Evolutionary conservation across 2,113 vertebrate genomes (phyloP).

Genomic region (Perca flavescens): DNA sequence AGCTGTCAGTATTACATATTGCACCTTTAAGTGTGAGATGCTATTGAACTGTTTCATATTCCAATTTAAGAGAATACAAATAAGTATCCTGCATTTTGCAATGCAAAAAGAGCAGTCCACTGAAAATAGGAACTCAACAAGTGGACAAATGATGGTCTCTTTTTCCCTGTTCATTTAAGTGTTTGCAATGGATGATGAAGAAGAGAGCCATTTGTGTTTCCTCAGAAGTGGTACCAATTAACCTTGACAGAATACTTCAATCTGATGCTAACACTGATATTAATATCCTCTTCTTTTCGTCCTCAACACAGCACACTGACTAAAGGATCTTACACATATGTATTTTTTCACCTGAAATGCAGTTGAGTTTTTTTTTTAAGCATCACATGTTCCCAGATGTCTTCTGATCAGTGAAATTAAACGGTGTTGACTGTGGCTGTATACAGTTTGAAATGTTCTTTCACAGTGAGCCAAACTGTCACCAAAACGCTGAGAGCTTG

Average conservation of each 20-base stretch:
- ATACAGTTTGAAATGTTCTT: not conserved
- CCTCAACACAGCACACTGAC: not conserved
- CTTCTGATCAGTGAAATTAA: not conserved
- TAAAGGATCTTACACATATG: not conserved
- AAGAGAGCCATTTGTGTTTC: constrained; percentile 7
- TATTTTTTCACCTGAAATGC: not conserved
- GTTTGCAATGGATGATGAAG: constrained; percentile 18
- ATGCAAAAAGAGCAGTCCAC: too few species aligned
- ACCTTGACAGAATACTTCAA: constrained; percentile 8
- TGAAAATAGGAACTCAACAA: not conserved
- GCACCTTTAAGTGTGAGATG: not conserved
- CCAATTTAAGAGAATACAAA: too few species aligned
- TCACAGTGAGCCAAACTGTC: not conserved
- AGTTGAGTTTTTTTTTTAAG: not conserved
- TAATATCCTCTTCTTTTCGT: not conserved
- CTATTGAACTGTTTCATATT: not conserved
- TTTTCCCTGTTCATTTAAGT: not conserved
- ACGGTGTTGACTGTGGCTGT: not conserved
- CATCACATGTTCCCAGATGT: not conserved
- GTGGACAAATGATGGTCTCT: not conserved
- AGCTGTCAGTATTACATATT: too few species aligned
- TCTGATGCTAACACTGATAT: not conserved
- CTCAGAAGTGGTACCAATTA: constrained; percentile 14
- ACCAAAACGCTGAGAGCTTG: not conserved
- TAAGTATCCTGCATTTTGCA: too few species aligned